Evolutionary conservation across 2,888 invertebrate genomes (phyloP), one percentile per base, ranked within the genome.

Genomic region (Polydrusus tereticollis): DNA sequence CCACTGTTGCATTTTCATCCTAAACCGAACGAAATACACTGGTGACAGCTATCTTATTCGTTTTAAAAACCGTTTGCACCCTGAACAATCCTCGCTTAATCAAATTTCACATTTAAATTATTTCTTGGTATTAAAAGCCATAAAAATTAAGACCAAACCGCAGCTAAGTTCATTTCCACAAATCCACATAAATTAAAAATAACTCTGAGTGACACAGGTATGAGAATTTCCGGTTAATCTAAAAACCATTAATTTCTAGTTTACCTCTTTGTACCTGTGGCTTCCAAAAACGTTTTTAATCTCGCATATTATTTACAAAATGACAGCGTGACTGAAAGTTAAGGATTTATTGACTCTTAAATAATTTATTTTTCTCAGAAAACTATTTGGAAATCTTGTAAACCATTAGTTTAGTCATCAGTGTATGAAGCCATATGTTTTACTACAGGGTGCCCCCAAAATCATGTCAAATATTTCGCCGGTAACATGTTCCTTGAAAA

Each of bases 281-380:
- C 50, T 63, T n/a, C 23, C 36, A 33, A 63, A 33, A 45, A 18
- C 26, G 4, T 47, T 20, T 14, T 29, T 29, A 47, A 68, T 60
- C 60, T 36, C 16, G 21, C 16, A 57, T 57, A 63, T 63, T 69
- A 63, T 69, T 69, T 38, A 55, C 52, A 20, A 43, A 58, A 55
- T 43, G 69, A 62, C 69, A 69, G 57, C 55, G 63, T 52, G 55
- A 69, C 62, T 57, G 57, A 69, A 57, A 63, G 21, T 20, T 45
- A 16, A 33, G 16, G 63, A 69, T 69, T 69, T 69, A 69, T 69
- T 41, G 63, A 18, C 57, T 45, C 36, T 57, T 52, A 69, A 50
- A 57, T 69, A 62, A 62, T 57, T 41, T 52, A 63, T 38, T 45
- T 55, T 63, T 47, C 63, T 23, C 7, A 0, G 63, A 63, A 63